phyloP scores from a whole-genome alignment of 1,140 invertebrate genomes.

The Apocrypta bakeri region DNA sequence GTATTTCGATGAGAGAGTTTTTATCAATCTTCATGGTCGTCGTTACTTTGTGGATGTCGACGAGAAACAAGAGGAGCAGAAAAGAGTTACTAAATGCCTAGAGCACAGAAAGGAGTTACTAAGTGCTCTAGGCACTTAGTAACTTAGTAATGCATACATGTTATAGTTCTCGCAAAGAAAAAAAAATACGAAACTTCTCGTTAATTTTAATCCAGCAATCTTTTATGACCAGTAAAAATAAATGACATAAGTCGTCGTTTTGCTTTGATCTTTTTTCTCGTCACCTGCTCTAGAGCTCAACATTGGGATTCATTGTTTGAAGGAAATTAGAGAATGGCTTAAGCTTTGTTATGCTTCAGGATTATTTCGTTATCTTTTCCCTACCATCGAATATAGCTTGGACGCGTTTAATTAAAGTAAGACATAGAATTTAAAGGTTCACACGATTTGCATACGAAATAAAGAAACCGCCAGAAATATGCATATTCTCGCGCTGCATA shows the following conservation, averaged over 20 bases:
- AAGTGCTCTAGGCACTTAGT: conserved; percentile 39
- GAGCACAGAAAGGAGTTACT: conserved; percentile 29
- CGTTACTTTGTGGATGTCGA: not conserved
- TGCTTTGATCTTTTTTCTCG: not conserved
- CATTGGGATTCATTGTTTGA: not conserved
- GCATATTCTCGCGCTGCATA: not conserved
- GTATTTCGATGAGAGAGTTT: conserved; percentile 15
- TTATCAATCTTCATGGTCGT: conserved; percentile 31
- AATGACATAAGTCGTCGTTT: not conserved
- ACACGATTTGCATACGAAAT: not conserved
- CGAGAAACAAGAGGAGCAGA: not conserved
- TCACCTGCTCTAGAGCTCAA: not conserved
- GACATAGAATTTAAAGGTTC: not conserved
- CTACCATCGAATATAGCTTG: not conserved
- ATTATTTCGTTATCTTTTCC: not conserved
- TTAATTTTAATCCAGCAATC: conserved; percentile 16
- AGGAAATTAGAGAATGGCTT: not conserved
- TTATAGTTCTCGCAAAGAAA: not conserved
- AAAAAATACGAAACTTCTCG: conserved; percentile 12
- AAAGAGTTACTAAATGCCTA: conserved; percentile 34
- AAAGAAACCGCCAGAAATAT: not conserved
- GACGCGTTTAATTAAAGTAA: not conserved
- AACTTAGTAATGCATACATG: conserved; percentile 35
- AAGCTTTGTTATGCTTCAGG: not conserved
- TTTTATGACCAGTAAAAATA: not conserved